Base-by-base conservation (phyloP, 2,888 invertebrate genomes). In the Cepaea hortensis region DNA sequence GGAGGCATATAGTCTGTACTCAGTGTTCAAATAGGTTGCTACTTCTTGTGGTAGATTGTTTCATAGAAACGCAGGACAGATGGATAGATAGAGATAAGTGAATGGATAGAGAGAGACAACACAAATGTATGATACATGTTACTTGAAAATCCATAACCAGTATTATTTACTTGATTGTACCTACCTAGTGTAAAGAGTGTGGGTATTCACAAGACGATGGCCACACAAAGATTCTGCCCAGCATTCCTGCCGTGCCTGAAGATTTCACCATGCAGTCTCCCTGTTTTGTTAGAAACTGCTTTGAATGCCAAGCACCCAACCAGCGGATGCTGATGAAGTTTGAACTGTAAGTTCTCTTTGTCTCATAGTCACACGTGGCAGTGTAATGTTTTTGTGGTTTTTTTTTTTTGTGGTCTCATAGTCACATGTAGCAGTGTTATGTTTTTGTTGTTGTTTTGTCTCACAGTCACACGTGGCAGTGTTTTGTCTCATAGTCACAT, bases 301-400 rank as follows among this genome's bases (percentile, higher is more conserved):
- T 92, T 87, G 89, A 90, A 68, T 94, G 94, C 87, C 86, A 90
- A 15, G 90, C 91, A 13, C 90, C 90, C 1, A 88, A 90, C 20
- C 93, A 93, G 87, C 81, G 88, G n/a, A 91, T 93, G 88, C 85
- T 84, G 20, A 91, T 94, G 91, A 83, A 89, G 15, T 91, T 92
- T 87, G 89, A 91, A 87, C 90, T 88, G 93, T 93, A 89, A 90
- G 89, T 80, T 3, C 23, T 50, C n/a, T 75, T 46, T 13, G 13
- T 48, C 15, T 9, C 35, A 35, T 73, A 7, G 9, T 73, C 11
- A 35, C 35, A 35, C 35, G 9, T 73, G 13, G n/a, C 6, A n/a
- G n/a, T 20, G 70, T 35, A 1, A 35, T 65, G 9, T 9, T 65
- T 65, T 65, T 65, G 65, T 65, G 18, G 9, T 1, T 65, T 65